phyloP scores from a whole-genome alignment of 53 echinoderm and acorn worm genomes.

The Antedon mediterranea region DNA sequence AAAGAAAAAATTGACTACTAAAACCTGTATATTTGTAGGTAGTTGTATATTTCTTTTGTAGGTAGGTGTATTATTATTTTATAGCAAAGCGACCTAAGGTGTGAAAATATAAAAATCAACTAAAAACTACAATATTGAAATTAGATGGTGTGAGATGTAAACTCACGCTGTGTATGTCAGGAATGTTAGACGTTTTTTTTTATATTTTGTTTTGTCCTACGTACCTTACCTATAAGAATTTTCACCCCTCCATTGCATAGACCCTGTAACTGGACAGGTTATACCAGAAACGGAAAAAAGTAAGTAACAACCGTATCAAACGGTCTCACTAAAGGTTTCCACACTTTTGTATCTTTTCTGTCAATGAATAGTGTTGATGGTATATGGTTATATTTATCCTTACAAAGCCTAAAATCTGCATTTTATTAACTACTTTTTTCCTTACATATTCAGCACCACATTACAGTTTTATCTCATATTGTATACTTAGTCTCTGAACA shows the following conservation, averaged over 20 bases:
- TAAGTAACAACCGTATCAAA: neutral
- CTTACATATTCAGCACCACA: neutral
- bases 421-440: neutral
- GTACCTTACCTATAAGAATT: neutral
- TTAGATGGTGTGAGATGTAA: too few species aligned
- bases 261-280: neutral
- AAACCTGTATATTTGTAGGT: too few species aligned
- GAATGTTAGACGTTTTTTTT: neutral
- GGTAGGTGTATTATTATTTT: too few species aligned
- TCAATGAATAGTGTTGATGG: neutral
- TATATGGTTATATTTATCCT: neutral
- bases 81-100: too few species aligned
- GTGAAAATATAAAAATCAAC: too few species aligned
- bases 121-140: too few species aligned
- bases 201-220: neutral
- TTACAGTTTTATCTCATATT: neutral
- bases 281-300: neutral
- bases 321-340: neutral
- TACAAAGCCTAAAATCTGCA: neutral
- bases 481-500: neutral
- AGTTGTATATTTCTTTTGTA: too few species aligned
- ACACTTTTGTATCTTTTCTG: neutral
- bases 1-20: too few species aligned
- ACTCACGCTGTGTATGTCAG: neutral
- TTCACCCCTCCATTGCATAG: slow-evolving; percentile 1